Conservation (phyloP, 2,113 vertebrate species). For the Orientallactaga bullata region DNA sequence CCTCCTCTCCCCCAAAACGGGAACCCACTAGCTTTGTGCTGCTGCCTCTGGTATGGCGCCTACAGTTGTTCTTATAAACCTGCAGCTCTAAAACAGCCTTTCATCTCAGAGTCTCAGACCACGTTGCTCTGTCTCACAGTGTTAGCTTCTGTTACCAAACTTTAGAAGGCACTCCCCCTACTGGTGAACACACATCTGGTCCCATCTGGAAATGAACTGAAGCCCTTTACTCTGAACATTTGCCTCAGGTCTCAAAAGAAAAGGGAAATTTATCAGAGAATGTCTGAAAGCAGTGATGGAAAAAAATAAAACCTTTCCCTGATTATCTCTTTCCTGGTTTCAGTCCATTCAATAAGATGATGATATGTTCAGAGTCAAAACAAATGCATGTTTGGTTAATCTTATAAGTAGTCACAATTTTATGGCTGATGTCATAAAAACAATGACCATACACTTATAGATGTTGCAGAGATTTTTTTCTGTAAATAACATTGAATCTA, state of each 20-base stretch:
- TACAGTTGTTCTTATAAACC: too few relatives aligned
- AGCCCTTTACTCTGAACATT: background rate
- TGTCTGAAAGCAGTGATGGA: background rate
- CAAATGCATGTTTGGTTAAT: constrained; percentile 50
- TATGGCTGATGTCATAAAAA: constrained; percentile 52
- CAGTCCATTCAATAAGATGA: constrained; percentile 25
- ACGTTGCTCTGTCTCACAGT: too few relatives aligned
- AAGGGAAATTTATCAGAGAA: background rate
- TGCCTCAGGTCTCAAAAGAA: background rate
- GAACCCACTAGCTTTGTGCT: too few relatives aligned
- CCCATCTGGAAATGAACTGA: background rate
- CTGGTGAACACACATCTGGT: background rate
- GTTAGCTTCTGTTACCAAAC: too few relatives aligned
- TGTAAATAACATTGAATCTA: background rate
- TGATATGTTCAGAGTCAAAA: constrained; percentile 30
- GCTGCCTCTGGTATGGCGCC: too few relatives aligned
- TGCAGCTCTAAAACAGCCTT: too few relatives aligned
- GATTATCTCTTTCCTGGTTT: constrained; percentile 9
- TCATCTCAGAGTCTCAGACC: too few relatives aligned
- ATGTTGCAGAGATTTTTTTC: constrained; percentile 44
- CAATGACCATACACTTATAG: constrained; percentile 32
- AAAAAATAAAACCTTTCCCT: background rate
- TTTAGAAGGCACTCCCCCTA: background rate
- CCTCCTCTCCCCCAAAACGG: too few relatives aligned
- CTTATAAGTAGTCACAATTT: constrained; percentile 17